Percentiles rank a stretch among this genome's conserved stretches.
These are phyloP conservation scores for Asteroscopus sphinx DNA, from an alignment of 2,888 invertebrate species.

Conservation along the genomic window DNA sequence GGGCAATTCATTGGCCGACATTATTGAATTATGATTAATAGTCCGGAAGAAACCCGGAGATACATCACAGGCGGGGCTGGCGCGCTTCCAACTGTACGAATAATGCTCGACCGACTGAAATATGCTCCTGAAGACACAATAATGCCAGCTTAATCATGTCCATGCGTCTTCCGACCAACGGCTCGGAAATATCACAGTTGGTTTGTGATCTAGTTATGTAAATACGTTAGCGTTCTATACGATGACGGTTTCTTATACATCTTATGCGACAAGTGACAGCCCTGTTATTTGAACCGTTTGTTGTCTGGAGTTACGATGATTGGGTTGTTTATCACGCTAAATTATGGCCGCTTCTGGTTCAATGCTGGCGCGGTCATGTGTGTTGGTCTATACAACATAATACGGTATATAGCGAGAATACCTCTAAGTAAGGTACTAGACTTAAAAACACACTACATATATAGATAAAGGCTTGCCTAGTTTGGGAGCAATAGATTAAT, in stretches of 20 bases:
- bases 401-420: too few relatives aligned
- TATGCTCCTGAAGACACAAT: constrained; percentile 70
- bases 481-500: too few relatives aligned
- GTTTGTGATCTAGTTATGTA: constrained; percentile 56
- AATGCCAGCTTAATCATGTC: constrained; percentile 70
- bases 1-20: constrained; percentile 63
- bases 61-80: constrained; percentile 62
- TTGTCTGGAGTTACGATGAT: constrained; percentile 43
- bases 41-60: constrained; percentile 65
- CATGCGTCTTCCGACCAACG: constrained; percentile 64
- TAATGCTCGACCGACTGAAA: constrained; percentile 61
- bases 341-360: constrained; percentile 21
- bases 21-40: constrained; percentile 79
- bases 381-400: not conserved
- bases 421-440: too few relatives aligned
- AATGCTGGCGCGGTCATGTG: constrained; percentile 14
- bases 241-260: constrained; percentile 37
- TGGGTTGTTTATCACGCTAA: constrained; percentile 30
- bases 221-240: constrained; percentile 35
- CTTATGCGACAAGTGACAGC: constrained; percentile 46
- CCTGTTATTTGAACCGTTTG: constrained; percentile 33
- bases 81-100: constrained; percentile 56
- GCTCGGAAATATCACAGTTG: constrained; percentile 64
- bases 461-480: too few relatives aligned
- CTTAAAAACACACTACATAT: too few relatives aligned